Conservation (phyloP, 37 sponge, comb jelly and placozoan species). For the Crambe crambe region DNA sequence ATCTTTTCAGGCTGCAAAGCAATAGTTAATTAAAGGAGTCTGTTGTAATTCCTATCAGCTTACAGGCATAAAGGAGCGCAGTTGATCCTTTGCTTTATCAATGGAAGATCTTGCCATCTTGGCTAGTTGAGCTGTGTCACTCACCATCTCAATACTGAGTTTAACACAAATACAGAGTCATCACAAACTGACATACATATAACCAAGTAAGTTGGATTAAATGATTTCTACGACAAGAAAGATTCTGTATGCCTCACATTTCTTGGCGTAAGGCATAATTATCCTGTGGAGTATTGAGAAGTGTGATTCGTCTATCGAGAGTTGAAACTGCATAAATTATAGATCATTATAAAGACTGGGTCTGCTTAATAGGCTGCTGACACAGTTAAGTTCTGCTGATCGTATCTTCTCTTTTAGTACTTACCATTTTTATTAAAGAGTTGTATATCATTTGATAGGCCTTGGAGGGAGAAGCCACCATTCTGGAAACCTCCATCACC, state of each 20-base stretch:
- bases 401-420: neutral
- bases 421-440: slow-evolving; percentile 61
- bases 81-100: slow-evolving; percentile 33
- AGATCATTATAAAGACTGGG: neutral
- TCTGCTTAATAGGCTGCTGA: too few species aligned
- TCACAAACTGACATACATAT: neutral
- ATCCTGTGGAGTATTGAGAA: slow-evolving; percentile 44
- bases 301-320: slow-evolving; percentile 38
- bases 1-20: slow-evolving; percentile 27
- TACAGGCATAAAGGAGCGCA: slow-evolving; percentile 11
- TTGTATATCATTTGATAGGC: slow-evolving; percentile 36
- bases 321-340: slow-evolving; percentile 24
- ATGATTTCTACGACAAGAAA: too few species aligned
- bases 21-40: neutral
- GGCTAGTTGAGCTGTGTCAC: slow-evolving; percentile 65
- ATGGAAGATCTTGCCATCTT: slow-evolving; percentile 58
- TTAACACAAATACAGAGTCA: neutral
- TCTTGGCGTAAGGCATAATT: slow-evolving; percentile 26
- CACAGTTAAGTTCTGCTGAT: too few species aligned
- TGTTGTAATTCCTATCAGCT: neutral
- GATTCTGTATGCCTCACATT: too few species aligned
- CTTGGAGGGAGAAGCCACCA: neutral
- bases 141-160: slow-evolving; percentile 34
- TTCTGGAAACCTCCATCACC: neutral
- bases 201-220: neutral